Base-by-base conservation (phyloP, 2,888 invertebrate species). In the Microchrysa polita region DNA sequence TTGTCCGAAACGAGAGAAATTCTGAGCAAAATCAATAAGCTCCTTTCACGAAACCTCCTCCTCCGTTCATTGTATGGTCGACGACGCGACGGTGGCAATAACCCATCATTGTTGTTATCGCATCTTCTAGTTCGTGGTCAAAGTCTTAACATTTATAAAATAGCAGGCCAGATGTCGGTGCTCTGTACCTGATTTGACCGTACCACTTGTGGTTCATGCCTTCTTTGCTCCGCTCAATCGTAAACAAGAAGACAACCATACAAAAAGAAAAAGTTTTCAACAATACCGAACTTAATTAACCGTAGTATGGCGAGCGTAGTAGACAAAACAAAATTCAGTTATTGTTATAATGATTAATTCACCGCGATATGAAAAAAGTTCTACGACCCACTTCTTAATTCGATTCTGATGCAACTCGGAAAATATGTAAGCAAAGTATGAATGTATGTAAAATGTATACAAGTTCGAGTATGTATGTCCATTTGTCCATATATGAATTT, bases 341-440 rank as follows among this genome's bases (percentile, higher is more conserved):
- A 65, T 65, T 65, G 65, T 65, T 65, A 22, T 48, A 40, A 52
- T 52, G 65, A 65, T 48, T 52, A 52, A 65, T 48, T 65, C 65
- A 18, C 44, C 52, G 7, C 27, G 27, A 7, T 7, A 34, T 5
- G 7, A 34, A 34, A 20, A 18, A 52, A 65, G 65, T 65, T 65
- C 65, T 48, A 48, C 23, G 65, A 44, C 65, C 65, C 65, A 65
- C 14, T 65, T 44, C 65, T 20, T 40, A n/a, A 40, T 34, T 16
- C 40, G 23, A 61, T 61, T 61, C 61, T 40, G 61, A 61, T 61
- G 61, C 61, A 61, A 61, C 23, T 23, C 40, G 34, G n/a, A 61
- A 61, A 61, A 61, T 61, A 61, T 61, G 22, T 60, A 27, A 12
- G 9, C n/a, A n/a, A n/a, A n/a, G n/a, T n/a, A n/a, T n/a, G n/a